Evolutionary conservation across 2,113 vertebrate species (phyloP), one percentile per base, ranked within the genome.

Genomic region (Rhea pennata): DNA sequence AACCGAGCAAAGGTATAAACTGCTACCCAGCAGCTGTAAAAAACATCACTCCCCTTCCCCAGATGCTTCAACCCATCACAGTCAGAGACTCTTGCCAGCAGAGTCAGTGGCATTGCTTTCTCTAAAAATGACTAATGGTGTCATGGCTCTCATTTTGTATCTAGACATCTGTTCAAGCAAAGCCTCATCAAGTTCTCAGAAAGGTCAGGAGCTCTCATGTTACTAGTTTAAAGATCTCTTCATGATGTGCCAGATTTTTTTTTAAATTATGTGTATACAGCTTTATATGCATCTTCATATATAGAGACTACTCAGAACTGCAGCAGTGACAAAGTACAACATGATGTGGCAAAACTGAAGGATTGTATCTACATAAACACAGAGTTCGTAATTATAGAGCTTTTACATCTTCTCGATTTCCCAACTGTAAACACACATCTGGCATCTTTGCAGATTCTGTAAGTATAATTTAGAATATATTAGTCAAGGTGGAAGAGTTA

Each of bases 121-220:
- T 71, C 90, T 29, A 94, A 84, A 75, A 93, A 93, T 98, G 98
- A 98, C 97, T 93, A 96, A 97, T 76, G 91, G 96, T 95, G 95
- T 92, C 97, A 95, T 96, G 97, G 97, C 93, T 96, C 95, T 92
- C 75, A 17, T 85, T 67, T 82, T 84, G 61, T 93, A 90, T 84
- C 86, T 87, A 88, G 97, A 96, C 97, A 97, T 97, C 96, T 98
- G 97, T 76, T 96, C 94, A 70, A 79, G 97, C 90, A 97, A 97
- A 97, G 88, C 92, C 95, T 96, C 91, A 40, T 78, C 69, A 88
- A 96, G 97, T 97, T 97, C 96, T 98, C 96, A 96, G 97, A 98
- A 98, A 98, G 98, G 98, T 98, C 98, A 98, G 92, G 23, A 94
- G 44, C 66, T 97, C 88, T 98, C 97, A 90, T 65, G 65, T 98